Evolutionary conservation across 2,888 invertebrate species (phyloP).

Genomic region (Caenorhabditis uteleia): DNA sequence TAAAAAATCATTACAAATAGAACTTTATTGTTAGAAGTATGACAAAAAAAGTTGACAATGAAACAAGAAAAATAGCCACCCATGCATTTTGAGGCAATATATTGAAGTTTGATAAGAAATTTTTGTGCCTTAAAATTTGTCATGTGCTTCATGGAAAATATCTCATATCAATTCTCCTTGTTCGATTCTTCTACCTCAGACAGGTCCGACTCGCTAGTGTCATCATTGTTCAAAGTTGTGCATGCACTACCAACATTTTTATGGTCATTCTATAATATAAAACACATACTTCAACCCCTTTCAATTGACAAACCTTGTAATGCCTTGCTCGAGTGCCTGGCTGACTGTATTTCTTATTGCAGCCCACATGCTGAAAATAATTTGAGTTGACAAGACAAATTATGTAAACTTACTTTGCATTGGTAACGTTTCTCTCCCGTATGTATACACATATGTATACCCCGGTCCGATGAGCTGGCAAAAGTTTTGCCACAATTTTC

Average conservation of each 20-base stretch:
- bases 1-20: no score
- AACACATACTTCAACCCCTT: conserved; percentile 27
- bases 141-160: no score
- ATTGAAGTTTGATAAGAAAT: no score
- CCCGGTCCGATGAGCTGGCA: no score
- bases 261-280: conserved; percentile 32
- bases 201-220: conserved; percentile 56
- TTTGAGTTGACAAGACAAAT: not conserved
- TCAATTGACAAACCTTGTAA: conserved; percentile 78
- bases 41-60: no score
- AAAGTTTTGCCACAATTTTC: no score
- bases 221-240: conserved; percentile 42
- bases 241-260: conserved; percentile 22
- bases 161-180: conserved; percentile 18
- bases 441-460: no score
- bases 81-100: no score
- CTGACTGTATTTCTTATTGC: conserved; percentile 99
- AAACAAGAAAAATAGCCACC: no score
- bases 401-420: conserved; percentile 33
- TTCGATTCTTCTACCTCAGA: conserved; percentile 45
- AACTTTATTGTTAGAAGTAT: no score
- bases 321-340: conserved; percentile 96
- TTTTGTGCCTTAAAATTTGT: no score
- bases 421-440: no score
- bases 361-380: conserved; percentile 81